Conservation (phyloP, 2,113 vertebrate genomes). For the Ondatra zibethicus region DNA sequence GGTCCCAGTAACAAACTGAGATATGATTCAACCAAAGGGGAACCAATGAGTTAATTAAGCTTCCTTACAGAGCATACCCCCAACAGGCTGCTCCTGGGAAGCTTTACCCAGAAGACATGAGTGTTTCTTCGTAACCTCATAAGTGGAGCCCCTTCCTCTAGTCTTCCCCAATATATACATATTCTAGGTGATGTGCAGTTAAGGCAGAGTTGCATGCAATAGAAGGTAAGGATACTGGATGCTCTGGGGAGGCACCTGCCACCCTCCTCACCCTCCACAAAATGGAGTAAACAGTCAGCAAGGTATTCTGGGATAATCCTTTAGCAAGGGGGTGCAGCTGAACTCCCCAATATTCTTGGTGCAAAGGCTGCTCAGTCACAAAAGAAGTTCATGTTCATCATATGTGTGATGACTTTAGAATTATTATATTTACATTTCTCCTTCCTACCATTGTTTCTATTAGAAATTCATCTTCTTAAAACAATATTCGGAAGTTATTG, state of each 20-base stretch:
- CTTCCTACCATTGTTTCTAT: background rate
- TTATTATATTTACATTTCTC: background rate
- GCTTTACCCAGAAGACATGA: background rate
- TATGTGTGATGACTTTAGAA: background rate
- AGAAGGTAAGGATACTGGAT: background rate
- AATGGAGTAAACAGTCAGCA: background rate
- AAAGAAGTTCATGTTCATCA: background rate
- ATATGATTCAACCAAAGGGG: no score
- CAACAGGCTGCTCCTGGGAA: background rate
- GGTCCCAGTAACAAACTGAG: background rate
- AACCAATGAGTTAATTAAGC: background rate
- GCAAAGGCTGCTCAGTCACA: background rate
- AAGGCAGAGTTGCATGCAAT: background rate
- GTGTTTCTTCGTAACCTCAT: background rate
- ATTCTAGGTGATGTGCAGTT: background rate
- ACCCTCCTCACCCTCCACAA: background rate
- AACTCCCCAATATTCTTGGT: background rate
- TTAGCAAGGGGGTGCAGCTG: background rate
- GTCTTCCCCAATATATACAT: background rate
- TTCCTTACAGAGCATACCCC: background rate
- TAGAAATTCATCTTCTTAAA: background rate
- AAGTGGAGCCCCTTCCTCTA: background rate
- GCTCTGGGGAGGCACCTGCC: background rate
- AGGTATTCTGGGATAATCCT: no score
- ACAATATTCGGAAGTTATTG: background rate